A percentile compares a stretch with the other conserved stretches of the same genome.
Conservation (phyloP, 2,113 vertebrate species). For the Solea solea region DNA sequence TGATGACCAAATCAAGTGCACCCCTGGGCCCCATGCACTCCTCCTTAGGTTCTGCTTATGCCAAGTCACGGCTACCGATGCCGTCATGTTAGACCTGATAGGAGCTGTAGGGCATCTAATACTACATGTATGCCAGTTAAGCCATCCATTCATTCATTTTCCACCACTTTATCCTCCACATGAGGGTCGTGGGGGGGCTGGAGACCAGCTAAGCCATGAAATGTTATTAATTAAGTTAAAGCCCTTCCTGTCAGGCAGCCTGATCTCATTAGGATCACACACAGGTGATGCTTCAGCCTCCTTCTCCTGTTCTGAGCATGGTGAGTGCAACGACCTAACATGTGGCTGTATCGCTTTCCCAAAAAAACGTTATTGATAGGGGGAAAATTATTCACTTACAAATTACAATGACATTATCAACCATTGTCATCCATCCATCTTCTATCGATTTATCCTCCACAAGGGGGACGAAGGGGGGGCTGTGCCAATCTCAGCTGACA, state of each 20-base stretch:
- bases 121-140: conserved; percentile 44
- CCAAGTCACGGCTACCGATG: conserved; percentile 65
- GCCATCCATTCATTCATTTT: too few species aligned
- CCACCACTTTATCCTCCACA: too few species aligned
- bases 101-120: conserved; percentile 48
- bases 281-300: conserved; percentile 48
- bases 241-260: conserved; percentile 47
- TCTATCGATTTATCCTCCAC: too few species aligned
- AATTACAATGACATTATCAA: neutral
- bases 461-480: too few species aligned
- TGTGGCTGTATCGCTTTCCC: neutral
- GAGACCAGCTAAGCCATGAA: conserved; percentile 46
- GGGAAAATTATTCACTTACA: neutral
- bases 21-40: conserved; percentile 67
- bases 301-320: neutral
- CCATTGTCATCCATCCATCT: neutral
- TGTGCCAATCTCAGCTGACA: too few species aligned
- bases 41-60: conserved; percentile 76
- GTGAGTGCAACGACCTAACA: conserved; percentile 8
- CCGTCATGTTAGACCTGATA: conserved; percentile 54
- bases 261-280: conserved; percentile 52
- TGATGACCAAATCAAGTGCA: conserved; percentile 79
- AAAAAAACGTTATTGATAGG: conserved; percentile 5
- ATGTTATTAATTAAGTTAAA: conserved; percentile 75
- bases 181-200: too few species aligned